A percentile compares a stretch with the other conserved stretches of the same genome.
phyloP scores from a whole-genome alignment of 2,888 invertebrate species.

The Acanthosoma haemorrhoidale region DNA sequence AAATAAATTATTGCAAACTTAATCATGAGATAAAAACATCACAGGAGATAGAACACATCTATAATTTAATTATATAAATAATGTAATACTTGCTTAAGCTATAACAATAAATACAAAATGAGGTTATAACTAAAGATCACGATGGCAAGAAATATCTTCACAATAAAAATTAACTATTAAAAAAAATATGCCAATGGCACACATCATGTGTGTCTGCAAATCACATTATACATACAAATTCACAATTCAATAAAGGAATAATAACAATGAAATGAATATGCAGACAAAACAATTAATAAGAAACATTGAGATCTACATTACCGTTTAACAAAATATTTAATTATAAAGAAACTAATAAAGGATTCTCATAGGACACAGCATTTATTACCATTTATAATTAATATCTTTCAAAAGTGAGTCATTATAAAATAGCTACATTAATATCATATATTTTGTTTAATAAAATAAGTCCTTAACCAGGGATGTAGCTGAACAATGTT shows the following conservation, averaged over 20 bases:
- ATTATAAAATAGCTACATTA: background rate
- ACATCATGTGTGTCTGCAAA: background rate
- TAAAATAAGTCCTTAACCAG: background rate
- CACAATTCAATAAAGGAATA: too few relatives aligned
- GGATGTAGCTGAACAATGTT: background rate
- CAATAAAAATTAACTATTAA: background rate
- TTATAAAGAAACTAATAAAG: background rate
- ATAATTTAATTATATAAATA: background rate
- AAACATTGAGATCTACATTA: background rate
- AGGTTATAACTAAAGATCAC: background rate
- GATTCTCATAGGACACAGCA: constrained; percentile 1
- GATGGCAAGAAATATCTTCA: constrained; percentile 11
- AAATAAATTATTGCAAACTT: constrained; percentile 17
- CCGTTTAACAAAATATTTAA: constrained; percentile 7
- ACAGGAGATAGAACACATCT: background rate
- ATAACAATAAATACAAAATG: constrained; percentile 12
- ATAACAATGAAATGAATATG: background rate
- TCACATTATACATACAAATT: background rate
- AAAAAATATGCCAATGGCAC: constrained; percentile 10
- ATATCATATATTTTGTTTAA: background rate
- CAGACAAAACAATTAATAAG: constrained; percentile 9
- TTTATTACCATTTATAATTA: constrained; percentile 1
- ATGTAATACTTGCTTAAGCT: background rate
- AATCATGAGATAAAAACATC: background rate
- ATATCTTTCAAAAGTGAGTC: background rate